These are phyloP conservation scores for Stramonita haemastoma DNA, from an alignment of 2,888 invertebrate species.

Conservation along the genomic window DNA sequence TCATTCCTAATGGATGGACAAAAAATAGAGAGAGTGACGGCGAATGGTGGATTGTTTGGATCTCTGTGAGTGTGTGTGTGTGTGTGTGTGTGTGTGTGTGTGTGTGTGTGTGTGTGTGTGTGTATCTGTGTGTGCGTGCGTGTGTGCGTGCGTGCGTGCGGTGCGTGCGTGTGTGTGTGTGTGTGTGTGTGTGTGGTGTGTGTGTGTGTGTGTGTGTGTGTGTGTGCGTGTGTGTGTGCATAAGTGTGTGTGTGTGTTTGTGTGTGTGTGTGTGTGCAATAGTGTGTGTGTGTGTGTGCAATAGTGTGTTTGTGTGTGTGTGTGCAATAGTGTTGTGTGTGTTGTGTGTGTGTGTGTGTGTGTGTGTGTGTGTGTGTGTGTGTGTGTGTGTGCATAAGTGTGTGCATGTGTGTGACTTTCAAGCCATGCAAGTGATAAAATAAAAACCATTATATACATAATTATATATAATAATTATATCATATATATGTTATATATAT, in stretches of 20 bases:
- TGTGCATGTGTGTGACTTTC: too few relatives aligned
- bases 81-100: conserved; percentile 32
- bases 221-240: too few relatives aligned
- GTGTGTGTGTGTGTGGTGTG: not conserved
- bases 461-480: not conserved
- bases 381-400: not conserved
- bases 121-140: not conserved
- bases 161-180: not conserved
- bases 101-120: not conserved
- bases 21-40: not conserved
- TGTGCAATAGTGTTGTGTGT: not conserved
- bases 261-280: not conserved
- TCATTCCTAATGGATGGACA: too few relatives aligned
- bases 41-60: not conserved
- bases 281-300: conserved; percentile 12
- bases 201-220: not conserved
- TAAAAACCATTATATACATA: not conserved
- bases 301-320: not conserved
- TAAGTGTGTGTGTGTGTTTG: conserved; percentile 31
- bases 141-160: not conserved
- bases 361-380: not conserved
- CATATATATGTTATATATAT: not conserved
- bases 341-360: not conserved
- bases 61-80: not conserved
- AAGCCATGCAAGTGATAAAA: too few relatives aligned